phyloP scores from a whole-genome alignment of 2,888 invertebrate species.

The Thyatira batis region DNA sequence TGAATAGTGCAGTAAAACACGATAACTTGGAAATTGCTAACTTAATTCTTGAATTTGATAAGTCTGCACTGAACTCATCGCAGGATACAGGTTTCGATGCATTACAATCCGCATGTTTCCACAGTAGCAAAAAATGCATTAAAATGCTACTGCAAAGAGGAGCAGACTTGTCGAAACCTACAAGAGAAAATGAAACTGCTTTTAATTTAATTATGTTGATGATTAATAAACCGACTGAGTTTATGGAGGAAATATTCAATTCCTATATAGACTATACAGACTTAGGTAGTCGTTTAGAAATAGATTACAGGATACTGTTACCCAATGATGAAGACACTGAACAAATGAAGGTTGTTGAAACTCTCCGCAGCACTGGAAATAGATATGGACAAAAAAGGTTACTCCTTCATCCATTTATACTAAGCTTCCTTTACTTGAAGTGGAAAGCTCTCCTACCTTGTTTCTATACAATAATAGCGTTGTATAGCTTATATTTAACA shows the following conservation, averaged over 20 bases:
- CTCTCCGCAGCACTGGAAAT: no score
- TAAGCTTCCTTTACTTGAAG: no score
- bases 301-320: conserved; percentile 52
- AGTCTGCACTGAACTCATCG: conserved; percentile 11
- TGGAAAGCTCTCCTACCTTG: no score
- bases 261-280: conserved; percentile 39
- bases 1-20: conserved; percentile 12
- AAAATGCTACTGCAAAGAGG: conserved; percentile 14
- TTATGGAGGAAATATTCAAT: conserved; percentile 53
- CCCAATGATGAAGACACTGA: conserved; percentile 43
- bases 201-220: conserved; percentile 52
- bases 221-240: conserved; percentile 49
- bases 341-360: conserved; percentile 72
- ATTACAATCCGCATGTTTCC: conserved; percentile 51
- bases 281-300: conserved; percentile 39
- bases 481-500: conserved; percentile 67
- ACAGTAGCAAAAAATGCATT: conserved; percentile 49
- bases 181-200: conserved; percentile 31
- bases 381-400: no score
- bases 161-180: conserved; percentile 10
- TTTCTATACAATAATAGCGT: no score
- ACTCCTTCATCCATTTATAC: no score
- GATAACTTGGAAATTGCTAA: conserved; percentile 13
- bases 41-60: background rate
- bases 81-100: conserved; percentile 32